phyloP scores from a whole-genome alignment of 2,888 invertebrate species.

The Mylabris sibirica region DNA sequence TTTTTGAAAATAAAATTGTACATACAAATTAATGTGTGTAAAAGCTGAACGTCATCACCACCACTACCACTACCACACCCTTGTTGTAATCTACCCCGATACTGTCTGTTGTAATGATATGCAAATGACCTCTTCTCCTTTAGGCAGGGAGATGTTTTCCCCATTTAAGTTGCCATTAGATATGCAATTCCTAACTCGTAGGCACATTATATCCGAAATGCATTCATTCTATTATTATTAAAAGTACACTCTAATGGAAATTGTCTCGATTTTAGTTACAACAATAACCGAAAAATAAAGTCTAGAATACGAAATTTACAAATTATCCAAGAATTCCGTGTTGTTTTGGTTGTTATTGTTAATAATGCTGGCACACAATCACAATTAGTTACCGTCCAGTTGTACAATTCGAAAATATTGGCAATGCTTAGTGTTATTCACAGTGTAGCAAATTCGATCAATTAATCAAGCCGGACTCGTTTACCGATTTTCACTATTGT shows the following conservation, averaged over 20 bases:
- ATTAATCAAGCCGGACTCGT: slow-evolving; percentile 14
- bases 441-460: slow-evolving; percentile 11
- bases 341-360: no score
- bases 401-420: slow-evolving; percentile 14
- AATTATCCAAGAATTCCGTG: not conserved
- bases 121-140: slow-evolving; percentile 39
- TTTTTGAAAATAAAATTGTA: no score
- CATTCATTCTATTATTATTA: slow-evolving; percentile 28
- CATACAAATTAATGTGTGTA: slow-evolving; percentile 29
- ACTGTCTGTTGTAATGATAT: slow-evolving; percentile 36
- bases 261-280: slow-evolving; percentile 4
- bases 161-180: slow-evolving; percentile 38
- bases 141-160: slow-evolving; percentile 39
- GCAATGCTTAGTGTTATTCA: slow-evolving; percentile 5
- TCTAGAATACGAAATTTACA: not conserved
- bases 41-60: slow-evolving; percentile 22
- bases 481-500: not conserved
- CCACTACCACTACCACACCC: slow-evolving; percentile 24
- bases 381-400: slow-evolving; percentile 8
- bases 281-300: slow-evolving; percentile 3
- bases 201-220: slow-evolving; percentile 37
- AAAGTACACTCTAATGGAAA: slow-evolving; percentile 11
- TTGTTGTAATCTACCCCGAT: slow-evolving; percentile 29
- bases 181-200: slow-evolving; percentile 38
- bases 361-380: not conserved